Conservation (phyloP, 23 tunicate genomes). For the Ciona savignyi region DNA sequence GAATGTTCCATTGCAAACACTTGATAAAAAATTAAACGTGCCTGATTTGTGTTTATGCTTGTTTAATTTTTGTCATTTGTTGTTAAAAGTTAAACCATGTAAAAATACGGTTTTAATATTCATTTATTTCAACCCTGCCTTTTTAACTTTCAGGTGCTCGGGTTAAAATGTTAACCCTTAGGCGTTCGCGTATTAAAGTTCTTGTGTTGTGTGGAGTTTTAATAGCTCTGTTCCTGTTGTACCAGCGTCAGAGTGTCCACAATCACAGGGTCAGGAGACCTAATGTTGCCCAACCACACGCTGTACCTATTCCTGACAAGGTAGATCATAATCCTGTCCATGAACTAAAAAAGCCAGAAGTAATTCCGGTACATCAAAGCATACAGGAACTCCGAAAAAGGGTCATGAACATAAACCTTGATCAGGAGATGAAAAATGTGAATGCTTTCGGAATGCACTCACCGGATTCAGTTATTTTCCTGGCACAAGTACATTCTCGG, state of each 20-base stretch:
- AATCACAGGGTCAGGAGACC: not conserved
- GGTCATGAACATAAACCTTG: slow-evolving; percentile 30
- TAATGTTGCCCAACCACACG: not conserved
- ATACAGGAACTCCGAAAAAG: not conserved
- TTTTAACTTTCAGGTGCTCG: no score
- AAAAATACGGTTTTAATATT: no score
- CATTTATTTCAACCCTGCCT: no score
- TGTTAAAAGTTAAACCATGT: no score
- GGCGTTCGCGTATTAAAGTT: slow-evolving; percentile 3
- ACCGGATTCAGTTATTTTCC: slow-evolving; percentile 34
- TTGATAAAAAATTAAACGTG: no score
- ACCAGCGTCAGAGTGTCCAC: not conserved
- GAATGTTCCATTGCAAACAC: no score
- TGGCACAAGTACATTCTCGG: slow-evolving; percentile 72
- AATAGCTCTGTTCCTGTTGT: slow-evolving; percentile 13
- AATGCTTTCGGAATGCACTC: slow-evolving; percentile 47
- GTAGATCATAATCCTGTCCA: not conserved
- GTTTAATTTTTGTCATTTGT: no score
- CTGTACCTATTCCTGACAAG: not conserved
- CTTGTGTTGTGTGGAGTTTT: slow-evolving; percentile 14
- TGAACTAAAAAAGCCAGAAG: not conserved
- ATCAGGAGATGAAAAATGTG: slow-evolving; percentile 46
- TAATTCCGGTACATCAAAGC: not conserved
- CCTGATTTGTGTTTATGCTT: no score
- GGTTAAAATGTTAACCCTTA: not conserved